Conservation (phyloP, 2,888 invertebrate species). For the Ametastegia equiseti region DNA sequence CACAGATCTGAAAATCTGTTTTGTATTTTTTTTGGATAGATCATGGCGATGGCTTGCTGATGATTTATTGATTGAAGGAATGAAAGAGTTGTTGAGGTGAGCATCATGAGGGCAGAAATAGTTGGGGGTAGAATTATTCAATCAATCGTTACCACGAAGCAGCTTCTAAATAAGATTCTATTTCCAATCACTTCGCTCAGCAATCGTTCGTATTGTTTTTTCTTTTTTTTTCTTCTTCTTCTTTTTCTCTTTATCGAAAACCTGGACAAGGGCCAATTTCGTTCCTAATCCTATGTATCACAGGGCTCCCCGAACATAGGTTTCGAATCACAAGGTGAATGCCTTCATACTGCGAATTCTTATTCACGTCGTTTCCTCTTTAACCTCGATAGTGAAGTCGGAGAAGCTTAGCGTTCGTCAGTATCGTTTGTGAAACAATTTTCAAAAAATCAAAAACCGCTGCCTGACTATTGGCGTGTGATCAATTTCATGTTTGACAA, state of each 20-base stretch:
- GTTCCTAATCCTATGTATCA: neutral
- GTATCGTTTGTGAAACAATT: neutral
- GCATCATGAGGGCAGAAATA: neutral
- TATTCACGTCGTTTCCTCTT: constrained; percentile 10
- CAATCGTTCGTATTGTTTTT: neutral
- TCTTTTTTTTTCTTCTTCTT: neutral
- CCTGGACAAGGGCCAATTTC: constrained; percentile 30
- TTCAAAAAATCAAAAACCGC: neutral
- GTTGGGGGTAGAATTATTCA: neutral
- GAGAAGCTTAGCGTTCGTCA: no score
- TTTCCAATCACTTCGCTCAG: constrained; percentile 3
- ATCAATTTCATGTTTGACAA: no score
- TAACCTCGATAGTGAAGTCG: neutral
- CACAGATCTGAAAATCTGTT: no score
- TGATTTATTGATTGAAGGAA: neutral
- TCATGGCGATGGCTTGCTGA: neutral
- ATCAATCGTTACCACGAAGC: neutral
- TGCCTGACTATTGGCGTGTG: no score
- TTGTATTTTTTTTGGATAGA: neutral
- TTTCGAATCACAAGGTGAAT: constrained; percentile 18
- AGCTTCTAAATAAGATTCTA: neutral
- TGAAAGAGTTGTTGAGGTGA: neutral
- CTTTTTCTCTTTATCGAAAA: neutral
- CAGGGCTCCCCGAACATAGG: constrained; percentile 12
- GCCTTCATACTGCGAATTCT: neutral